Evolutionary conservation across 2,797 vertebrate species (phyloP), one percentile per base, ranked within the genome.

Genomic region (Podarcis siculus): DNA sequence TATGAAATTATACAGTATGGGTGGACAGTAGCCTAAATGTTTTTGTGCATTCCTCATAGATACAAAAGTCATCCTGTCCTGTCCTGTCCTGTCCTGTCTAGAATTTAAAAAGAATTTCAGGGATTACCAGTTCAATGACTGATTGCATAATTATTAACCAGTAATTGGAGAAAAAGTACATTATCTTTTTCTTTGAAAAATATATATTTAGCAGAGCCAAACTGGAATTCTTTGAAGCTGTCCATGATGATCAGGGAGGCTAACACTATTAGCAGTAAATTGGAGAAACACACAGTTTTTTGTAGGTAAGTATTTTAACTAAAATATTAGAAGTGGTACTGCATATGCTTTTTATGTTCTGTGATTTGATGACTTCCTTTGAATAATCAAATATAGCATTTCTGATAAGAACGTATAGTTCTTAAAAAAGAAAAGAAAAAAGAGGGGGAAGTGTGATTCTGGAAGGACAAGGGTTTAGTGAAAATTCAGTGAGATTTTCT

Each of bases 221-320:
- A 96, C 35, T 99, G 99, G 99, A 98, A 97, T 91, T 95, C 98
- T 89, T 97, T 99, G 98, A 99, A 98, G 92, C 93, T 99, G 45
- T 99, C 98, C 32, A 91, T 99, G 94, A 99, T 99, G 98, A 98
- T 99, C 86, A 98, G 98, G 94, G 98, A 99, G 94, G 98, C 98
- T 55, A 99, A 99, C 89, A 95, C 98, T 85, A 98, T 99, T 92
- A 98, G 98, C 89, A 94, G 89, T 85, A 98, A 97, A 93, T 92
- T 98, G 39, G 96, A 95, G 88, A 98, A 98, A 93, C 95, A 95
- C 88, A 98, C 98, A 0, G 83, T 98, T 72, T 99, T 99, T 93
- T 97, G 96, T 97, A 98, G 98, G 98, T 98, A 83, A 91, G 95
- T 90, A 27, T 83, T 61, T 32, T 8, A 87, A 35, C 45, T 17